Conservation (phyloP, 2,113 vertebrate species). For the Eleginops maclovinus region DNA sequence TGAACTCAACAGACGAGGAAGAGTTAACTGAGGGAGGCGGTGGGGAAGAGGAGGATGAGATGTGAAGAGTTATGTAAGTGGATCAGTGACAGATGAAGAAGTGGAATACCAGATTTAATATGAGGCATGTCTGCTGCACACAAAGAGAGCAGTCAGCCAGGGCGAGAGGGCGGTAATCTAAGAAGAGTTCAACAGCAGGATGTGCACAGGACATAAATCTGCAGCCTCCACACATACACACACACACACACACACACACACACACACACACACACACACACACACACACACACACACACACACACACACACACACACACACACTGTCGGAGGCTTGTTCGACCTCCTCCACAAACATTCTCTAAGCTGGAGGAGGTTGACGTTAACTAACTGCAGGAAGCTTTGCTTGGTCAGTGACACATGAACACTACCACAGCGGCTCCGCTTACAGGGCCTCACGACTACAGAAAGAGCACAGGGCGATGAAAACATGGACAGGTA, state of each 20-base stretch:
- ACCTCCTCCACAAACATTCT: constrained; percentile 34
- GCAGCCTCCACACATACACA: too few relatives aligned
- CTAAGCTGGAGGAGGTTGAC: neutral
- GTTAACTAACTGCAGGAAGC: constrained; percentile 9
- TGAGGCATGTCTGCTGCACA: constrained; percentile 65
- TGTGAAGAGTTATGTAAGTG: constrained; percentile 56
- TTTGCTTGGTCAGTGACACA: constrained; percentile 3
- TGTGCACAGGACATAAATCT: constrained; percentile 64
- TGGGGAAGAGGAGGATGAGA: constrained; percentile 29
- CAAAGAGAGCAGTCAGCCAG: constrained; percentile 67
- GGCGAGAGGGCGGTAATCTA: constrained; percentile 59
- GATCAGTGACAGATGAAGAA: constrained; percentile 68
- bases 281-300: too few relatives aligned
- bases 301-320: too few relatives aligned
- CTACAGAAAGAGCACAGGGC: neutral
- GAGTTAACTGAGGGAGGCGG: constrained; percentile 39
- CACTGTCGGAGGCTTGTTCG: constrained; percentile 42
- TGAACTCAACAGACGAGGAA: neutral
- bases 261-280: too few relatives aligned
- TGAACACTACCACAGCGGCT: constrained; percentile 17
- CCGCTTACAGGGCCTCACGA: constrained; percentile 13
- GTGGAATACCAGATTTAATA: constrained; percentile 73
- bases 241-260: too few relatives aligned
- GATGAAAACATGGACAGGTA: neutral
- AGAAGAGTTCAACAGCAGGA: constrained; percentile 61